Evolutionary conservation across 2,888 invertebrate genomes (phyloP).

Genomic region (Metopia argyrocephala): DNA sequence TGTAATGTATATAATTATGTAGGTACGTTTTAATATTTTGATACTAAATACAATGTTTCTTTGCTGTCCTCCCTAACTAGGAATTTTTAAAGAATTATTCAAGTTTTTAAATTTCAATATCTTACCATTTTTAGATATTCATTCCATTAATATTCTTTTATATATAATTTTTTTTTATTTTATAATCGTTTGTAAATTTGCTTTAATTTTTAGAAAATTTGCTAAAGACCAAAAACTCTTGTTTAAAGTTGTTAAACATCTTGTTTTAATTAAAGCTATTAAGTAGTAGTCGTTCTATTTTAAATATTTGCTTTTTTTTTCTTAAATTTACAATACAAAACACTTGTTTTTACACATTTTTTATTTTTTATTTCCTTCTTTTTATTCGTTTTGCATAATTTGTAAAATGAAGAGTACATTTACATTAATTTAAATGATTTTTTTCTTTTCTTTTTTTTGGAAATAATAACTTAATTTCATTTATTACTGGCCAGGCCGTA

Average conservation of each 20-base stretch:
- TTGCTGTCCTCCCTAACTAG: too few relatives aligned
- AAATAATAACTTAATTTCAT: neutral
- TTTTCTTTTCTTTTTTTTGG: neutral
- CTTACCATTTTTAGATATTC: neutral
- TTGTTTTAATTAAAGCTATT: constrained; percentile 4
- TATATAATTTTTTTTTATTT: too few relatives aligned
- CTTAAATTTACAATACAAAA: too few relatives aligned
- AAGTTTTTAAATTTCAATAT: too few relatives aligned
- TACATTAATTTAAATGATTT: neutral
- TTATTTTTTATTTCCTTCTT: neutral
- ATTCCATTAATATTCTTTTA: too few relatives aligned
- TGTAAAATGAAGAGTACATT: neutral
- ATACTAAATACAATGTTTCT: too few relatives aligned
- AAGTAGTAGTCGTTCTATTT: neutral
- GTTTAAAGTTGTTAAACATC: constrained; percentile 17
- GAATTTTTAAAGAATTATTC: too few relatives aligned
- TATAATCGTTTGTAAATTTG: neutral
- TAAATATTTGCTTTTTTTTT: too few relatives aligned
- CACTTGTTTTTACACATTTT: constrained; percentile 9
- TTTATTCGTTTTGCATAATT: neutral
- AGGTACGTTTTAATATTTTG: too few relatives aligned
- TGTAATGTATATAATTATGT: too few relatives aligned
- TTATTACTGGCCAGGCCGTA: neutral
- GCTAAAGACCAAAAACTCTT: neutral
- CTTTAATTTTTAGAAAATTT: neutral